Conservation (phyloP, 2,888 invertebrate species). For the Plutella xylostella region DNA sequence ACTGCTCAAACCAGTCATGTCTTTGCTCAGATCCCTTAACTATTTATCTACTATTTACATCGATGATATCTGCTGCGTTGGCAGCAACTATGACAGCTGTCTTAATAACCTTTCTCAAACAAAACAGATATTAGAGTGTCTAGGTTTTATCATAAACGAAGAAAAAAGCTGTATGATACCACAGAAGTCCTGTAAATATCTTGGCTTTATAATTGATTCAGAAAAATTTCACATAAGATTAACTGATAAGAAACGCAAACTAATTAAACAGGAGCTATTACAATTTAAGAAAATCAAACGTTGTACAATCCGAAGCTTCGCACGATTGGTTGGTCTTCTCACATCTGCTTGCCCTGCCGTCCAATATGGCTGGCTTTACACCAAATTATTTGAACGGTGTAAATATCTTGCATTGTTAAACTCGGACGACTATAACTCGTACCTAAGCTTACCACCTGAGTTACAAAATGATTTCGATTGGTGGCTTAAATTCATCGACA, state of each 20-base stretch:
- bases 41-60: no score
- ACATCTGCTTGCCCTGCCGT: slow-evolving; percentile 7
- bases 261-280: background rate
- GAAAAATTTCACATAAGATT: background rate
- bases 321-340: slow-evolving; percentile 6
- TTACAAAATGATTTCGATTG: background rate
- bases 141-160: background rate
- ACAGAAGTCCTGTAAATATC: background rate
- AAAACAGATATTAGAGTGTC: no score
- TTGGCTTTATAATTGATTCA: background rate
- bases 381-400: slow-evolving; percentile 4
- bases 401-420: slow-evolving; percentile 1
- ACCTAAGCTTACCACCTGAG: slow-evolving; percentile 2
- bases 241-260: slow-evolving; percentile 5
- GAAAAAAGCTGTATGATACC: background rate
- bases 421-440: background rate
- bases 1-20: no score
- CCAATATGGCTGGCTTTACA: slow-evolving; percentile 7
- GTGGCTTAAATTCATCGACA: background rate
- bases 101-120: no score
- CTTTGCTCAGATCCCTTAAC: no score
- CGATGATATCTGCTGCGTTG: no score
- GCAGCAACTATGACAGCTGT: no score
- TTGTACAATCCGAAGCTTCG: slow-evolving; percentile 4
- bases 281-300: background rate